These are phyloP conservation scores for Augiades crinisus DNA, from an alignment of 2,888 invertebrate species.

Conservation along the genomic window DNA sequence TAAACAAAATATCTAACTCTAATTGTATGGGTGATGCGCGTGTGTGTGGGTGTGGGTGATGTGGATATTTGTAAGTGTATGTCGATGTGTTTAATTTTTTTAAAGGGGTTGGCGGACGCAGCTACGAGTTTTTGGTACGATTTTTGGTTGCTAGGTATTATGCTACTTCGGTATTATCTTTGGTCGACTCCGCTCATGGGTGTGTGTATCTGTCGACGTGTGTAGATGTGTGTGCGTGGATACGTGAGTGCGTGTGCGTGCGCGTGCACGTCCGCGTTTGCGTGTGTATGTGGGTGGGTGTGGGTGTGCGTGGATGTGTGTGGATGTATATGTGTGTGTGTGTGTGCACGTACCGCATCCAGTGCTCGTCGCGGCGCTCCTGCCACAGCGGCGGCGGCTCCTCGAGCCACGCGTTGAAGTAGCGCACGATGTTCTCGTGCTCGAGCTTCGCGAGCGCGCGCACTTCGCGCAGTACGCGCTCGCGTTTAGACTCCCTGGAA, in stretches of 20 bases:
- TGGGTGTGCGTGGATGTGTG: neutral
- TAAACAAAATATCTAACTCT: too few relatives aligned
- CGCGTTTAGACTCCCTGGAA: constrained; percentile 87
- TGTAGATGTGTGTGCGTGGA: neutral
- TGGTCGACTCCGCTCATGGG: too few relatives aligned
- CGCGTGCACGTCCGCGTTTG: neutral
- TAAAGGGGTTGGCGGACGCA: too few relatives aligned
- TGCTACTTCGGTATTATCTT: too few relatives aligned
- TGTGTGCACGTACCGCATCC: constrained; percentile 66
- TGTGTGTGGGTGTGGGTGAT: too few relatives aligned
- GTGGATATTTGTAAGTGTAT: too few relatives aligned
- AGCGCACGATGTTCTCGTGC: constrained; percentile 97
- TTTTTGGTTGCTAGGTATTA: too few relatives aligned
- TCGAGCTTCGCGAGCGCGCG: constrained; percentile 96
- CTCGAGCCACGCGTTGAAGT: constrained; percentile 98
- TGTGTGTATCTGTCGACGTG: neutral
- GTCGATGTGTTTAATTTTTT: too few relatives aligned
- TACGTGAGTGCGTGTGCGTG: neutral
- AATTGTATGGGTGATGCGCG: too few relatives aligned
- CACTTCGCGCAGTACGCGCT: constrained; percentile 96
- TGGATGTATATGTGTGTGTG: neutral
- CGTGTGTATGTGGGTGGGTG: neutral
- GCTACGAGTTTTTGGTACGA: too few relatives aligned
- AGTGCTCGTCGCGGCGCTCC: constrained; percentile 86
- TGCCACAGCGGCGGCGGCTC: constrained; percentile 95